A percentile compares a stretch with the other conserved stretches of the same genome.
These are phyloP conservation scores for Maconellicoccus hirsutus DNA, from an alignment of 1,140 invertebrate genomes.

Conservation along the genomic window DNA sequence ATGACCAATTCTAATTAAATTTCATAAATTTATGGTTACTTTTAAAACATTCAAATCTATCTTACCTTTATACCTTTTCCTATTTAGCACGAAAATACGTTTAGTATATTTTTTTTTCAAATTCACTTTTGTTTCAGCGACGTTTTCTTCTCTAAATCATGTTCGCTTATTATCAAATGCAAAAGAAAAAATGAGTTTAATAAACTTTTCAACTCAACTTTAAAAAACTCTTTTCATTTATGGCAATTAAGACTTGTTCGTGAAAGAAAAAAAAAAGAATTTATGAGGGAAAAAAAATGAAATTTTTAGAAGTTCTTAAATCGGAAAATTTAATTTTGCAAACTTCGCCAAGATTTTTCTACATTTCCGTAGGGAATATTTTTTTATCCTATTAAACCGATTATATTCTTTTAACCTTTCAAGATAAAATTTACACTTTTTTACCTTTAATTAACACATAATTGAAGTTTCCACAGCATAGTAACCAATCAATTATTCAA, in stretches of 20 bases:
- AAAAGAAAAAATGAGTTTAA: slow-evolving; percentile 11
- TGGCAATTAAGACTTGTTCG: background rate
- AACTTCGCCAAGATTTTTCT: slow-evolving; percentile 14
- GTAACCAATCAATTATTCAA: background rate
- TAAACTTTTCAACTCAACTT: slow-evolving; percentile 15
- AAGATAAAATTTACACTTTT: background rate
- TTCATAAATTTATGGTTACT: background rate
- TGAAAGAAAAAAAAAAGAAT: slow-evolving; percentile 2
- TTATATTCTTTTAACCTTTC: slow-evolving; percentile 4
- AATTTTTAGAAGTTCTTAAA: background rate
- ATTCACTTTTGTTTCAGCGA: background rate
- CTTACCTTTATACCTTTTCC: background rate
- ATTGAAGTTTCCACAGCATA: background rate
- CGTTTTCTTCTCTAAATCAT: slow-evolving; percentile 8
- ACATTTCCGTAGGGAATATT: background rate
- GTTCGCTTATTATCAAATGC: slow-evolving; percentile 1
- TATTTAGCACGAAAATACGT: background rate
- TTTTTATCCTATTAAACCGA: background rate
- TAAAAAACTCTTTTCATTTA: slow-evolving; percentile 12
- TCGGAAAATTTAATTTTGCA: slow-evolving; percentile 9
- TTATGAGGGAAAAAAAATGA: background rate
- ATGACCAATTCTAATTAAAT: slow-evolving; percentile 16
- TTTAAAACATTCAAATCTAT: background rate
- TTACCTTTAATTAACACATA: background rate
- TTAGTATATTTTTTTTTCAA: background rate